Evolutionary conservation across 2,113 vertebrate genomes (phyloP).

Genomic region (Channa argus): DNA sequence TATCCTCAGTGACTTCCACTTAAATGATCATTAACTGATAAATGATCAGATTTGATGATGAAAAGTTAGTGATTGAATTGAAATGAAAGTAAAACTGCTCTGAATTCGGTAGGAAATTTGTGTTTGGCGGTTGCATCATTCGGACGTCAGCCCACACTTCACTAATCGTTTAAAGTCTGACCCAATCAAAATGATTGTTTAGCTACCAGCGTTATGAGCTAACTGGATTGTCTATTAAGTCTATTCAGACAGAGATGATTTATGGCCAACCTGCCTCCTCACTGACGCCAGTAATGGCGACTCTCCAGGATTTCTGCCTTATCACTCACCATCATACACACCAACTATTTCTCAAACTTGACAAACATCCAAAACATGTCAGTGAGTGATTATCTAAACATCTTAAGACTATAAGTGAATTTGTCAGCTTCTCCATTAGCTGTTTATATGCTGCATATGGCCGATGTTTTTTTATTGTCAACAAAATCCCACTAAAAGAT

Average conservation of each 20-base stretch:
- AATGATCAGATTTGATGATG: constrained; percentile 8
- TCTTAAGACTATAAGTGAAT: constrained; percentile 7
- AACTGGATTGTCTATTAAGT: constrained; percentile 60
- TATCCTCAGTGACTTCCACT: not conserved
- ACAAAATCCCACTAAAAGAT: too few relatives aligned
- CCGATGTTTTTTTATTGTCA: too few relatives aligned
- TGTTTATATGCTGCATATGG: not conserved
- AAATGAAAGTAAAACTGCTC: not conserved
- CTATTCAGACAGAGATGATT: constrained; percentile 67
- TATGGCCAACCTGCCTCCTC: constrained; percentile 58
- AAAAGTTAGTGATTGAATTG: not conserved
- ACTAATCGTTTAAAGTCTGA: constrained; percentile 34
- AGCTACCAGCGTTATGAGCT: constrained; percentile 45
- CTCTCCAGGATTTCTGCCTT: constrained; percentile 46
- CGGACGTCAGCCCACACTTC: constrained; percentile 16
- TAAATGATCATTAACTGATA: constrained; percentile 13
- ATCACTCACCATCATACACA: constrained; percentile 66
- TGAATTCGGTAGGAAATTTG: not conserved
- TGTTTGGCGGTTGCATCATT: constrained; percentile 42
- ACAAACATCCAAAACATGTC: constrained; percentile 55
- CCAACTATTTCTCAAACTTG: constrained; percentile 36
- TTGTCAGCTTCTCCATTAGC: constrained; percentile 10
- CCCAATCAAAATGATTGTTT: constrained; percentile 60
- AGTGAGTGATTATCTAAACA: constrained; percentile 17
- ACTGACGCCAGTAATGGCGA: constrained; percentile 67